phyloP scores from a whole-genome alignment of 2,888 invertebrate species.

The Epirrhoe tristata region DNA sequence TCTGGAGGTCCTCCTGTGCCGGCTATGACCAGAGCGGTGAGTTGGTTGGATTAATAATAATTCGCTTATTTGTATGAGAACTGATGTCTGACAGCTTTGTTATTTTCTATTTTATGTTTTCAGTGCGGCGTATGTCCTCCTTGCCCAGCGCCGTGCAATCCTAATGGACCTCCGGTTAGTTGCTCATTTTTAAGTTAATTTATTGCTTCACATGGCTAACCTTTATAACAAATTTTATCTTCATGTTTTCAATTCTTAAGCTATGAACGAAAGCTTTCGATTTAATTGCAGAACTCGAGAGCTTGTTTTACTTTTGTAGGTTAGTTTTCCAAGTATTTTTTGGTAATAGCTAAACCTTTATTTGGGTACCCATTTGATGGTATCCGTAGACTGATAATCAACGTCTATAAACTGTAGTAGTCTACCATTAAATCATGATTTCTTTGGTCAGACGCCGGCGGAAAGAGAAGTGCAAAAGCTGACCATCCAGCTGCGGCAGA shows the following conservation, averaged over 20 bases:
- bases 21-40: conserved; percentile 69
- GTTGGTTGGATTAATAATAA: conserved; percentile 50
- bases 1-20: conserved; percentile 65
- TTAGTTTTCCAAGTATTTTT: too few relatives aligned
- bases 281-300: too few relatives aligned
- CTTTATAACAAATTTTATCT: too few relatives aligned
- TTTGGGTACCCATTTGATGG: too few relatives aligned
- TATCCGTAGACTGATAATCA: too few relatives aligned
- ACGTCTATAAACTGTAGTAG: too few relatives aligned
- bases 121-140: conserved; percentile 78
- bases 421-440: not conserved
- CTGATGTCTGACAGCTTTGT: not conserved
- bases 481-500: conserved; percentile 85
- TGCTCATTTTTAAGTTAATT: too few relatives aligned
- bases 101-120: conserved; percentile 36
- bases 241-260: too few relatives aligned
- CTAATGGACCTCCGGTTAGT: conserved; percentile 72
- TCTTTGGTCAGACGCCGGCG: conserved; percentile 65
- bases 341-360: too few relatives aligned
- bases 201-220: too few relatives aligned
- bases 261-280: too few relatives aligned
- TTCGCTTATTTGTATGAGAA: not conserved
- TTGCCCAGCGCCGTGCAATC: conserved; percentile 77
- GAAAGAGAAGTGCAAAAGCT: conserved; percentile 86
- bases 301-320: too few relatives aligned